Conservation (phyloP, 2,888 invertebrate species). For the Steinernema carpocapsae region DNA sequence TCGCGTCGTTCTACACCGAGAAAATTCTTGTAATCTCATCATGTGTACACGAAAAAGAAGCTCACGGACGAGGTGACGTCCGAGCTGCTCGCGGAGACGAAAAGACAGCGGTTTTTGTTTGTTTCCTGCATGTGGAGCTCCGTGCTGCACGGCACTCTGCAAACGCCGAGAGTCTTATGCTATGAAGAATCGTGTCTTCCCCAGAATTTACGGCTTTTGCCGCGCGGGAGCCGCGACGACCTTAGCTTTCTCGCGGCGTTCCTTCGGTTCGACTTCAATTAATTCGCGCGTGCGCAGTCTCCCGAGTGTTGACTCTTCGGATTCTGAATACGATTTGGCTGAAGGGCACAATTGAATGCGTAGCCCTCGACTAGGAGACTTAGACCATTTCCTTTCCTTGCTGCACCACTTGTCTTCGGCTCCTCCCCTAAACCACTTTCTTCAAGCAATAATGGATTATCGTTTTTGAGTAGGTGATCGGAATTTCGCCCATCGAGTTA, state of each 20-base stretch:
- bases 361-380: slow-evolving; percentile 1
- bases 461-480: slow-evolving; percentile 33
- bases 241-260: background rate
- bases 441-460: slow-evolving; percentile 34
- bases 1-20: background rate
- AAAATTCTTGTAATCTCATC: background rate
- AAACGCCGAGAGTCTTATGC: background rate
- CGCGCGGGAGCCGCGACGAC: background rate
- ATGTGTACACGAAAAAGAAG: background rate
- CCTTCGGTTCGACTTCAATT: slow-evolving; percentile 24
- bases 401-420: background rate
- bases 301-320: slow-evolving; percentile 25
- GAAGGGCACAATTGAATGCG: slow-evolving; percentile 31
- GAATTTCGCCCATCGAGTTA: slow-evolving; percentile 29
- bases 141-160: slow-evolving; percentile 12
- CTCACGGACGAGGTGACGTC: background rate
- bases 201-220: background rate
- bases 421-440: slow-evolving; percentile 27
- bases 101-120: slow-evolving; percentile 9
- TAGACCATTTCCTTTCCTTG: slow-evolving; percentile 15
- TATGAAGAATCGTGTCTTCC: slow-evolving; percentile 5
- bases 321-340: slow-evolving; percentile 1
- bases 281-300: slow-evolving; percentile 31
- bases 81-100: background rate
- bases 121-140: background rate